A percentile compares a stretch with the other conserved stretches of the same genome.
These are phyloP conservation scores for Gallinago nigripennis DNA, from an alignment of 2,797 vertebrate genomes.

Conservation along the genomic window DNA sequence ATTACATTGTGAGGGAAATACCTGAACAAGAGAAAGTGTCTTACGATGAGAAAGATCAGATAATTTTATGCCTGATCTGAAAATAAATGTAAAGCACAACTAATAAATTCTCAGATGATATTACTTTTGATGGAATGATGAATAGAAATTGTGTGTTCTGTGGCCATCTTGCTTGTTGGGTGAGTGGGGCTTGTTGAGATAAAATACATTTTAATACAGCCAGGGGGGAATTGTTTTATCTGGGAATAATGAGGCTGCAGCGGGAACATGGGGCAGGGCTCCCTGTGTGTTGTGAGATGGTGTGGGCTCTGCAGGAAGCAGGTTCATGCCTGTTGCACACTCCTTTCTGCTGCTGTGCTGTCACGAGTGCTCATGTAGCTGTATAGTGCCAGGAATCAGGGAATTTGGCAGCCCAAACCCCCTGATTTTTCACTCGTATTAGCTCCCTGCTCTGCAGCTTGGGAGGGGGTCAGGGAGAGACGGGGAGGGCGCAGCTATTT, in stretches of 20 bases:
- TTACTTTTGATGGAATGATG: background rate
- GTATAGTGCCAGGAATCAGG: background rate
- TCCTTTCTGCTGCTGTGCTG: background rate
- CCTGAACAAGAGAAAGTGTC: background rate
- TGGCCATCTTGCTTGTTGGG: background rate
- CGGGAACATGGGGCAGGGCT: background rate
- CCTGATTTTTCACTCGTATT: background rate
- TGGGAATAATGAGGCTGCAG: conserved; percentile 22
- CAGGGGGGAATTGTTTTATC: conserved; percentile 10
- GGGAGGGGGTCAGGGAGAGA: background rate
- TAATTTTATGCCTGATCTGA: conserved; percentile 21
- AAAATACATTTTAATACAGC: conserved; percentile 1
- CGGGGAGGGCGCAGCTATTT: background rate
- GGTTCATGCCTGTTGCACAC: background rate
- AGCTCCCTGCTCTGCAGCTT: background rate
- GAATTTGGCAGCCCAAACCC: background rate
- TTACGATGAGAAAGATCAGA: background rate
- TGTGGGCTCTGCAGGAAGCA: background rate
- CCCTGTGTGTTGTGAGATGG: rapidly evolving
- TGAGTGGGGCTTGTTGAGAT: conserved; percentile 17
- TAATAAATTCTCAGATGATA: conserved; percentile 11
- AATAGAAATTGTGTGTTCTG: background rate
- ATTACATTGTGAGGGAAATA: conserved; percentile 2
- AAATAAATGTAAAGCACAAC: conserved; percentile 29
- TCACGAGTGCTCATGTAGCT: background rate